Evolutionary conservation across 2,113 vertebrate species (phyloP), one percentile per base, ranked within the genome.

Genomic region (Pseudorasbora parva): DNA sequence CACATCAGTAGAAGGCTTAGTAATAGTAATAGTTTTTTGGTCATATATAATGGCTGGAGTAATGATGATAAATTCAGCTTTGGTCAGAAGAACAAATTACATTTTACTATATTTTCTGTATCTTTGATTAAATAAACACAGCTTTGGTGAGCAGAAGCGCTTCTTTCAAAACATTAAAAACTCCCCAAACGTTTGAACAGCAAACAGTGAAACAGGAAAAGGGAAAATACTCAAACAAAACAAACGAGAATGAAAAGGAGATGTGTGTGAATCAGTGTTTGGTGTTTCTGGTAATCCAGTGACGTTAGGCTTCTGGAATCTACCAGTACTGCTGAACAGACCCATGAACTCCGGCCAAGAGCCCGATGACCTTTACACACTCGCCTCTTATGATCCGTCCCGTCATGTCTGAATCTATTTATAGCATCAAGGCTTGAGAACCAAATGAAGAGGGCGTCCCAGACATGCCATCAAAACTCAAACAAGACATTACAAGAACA

Each of bases 361-460:
- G 69, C 15, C 47, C 10, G 25, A 51, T 51, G 25, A 75, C 54
- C 47, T 74, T 19, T 45, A 30, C 25, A 51, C 27, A 23, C 23
- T 1, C 11, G 12, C n/a, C 23, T 21, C 45, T 60, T 27, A 23
- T 60, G 68, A 82, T 73, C 10, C 49, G 73, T 60, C 30, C 49
- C 41, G 80, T 54, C 51, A 21, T 21, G 51, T 82, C 85, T 86
- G 64, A 47, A 54, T 43, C 71, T 68, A 68, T 74, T 86, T 47
- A 80, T 73, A 57, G 54, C 23, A 59, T 43, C 64, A 43, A 60
- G 23, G 19, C 59, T 43, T 64, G 66, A 78, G 64, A 72, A 64
- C 27, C 2, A 49, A n/a, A 77, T 4, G 33, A 64, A 51, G 30
- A 62, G 37, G 14, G 57, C 69, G 4, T 57, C 49, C 47, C 27